A percentile compares a stretch with the other conserved stretches of the same genome.
Conservation (phyloP, 2,797 vertebrate species). For the Lycodopsis pacificus region DNA sequence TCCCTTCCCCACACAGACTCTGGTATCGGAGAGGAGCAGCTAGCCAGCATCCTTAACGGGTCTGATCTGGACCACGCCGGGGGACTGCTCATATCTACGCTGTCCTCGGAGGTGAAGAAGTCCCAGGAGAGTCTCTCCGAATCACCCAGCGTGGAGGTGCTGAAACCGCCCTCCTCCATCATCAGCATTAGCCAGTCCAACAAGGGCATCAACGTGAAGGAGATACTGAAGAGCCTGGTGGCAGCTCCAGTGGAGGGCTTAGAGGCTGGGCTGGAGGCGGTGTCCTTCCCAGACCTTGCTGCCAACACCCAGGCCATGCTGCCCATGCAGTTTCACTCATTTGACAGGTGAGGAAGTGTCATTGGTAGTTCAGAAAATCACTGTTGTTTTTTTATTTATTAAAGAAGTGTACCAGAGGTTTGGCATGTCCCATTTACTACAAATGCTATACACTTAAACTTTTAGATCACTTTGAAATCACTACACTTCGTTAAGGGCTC, state of each 20-base stretch:
- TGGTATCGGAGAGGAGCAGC: constrained; percentile 91
- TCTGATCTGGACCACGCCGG: constrained; percentile 84
- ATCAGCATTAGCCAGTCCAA: constrained; percentile 90
- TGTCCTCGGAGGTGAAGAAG: constrained; percentile 91
- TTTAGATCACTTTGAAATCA: neutral
- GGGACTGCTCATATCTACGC: constrained; percentile 86
- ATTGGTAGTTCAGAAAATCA: neutral
- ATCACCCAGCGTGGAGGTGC: constrained; percentile 80
- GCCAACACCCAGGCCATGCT: constrained; percentile 90
- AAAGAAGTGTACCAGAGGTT: neutral
- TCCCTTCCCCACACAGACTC: constrained; percentile 91
- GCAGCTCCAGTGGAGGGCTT: constrained; percentile 90
- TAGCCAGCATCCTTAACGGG: constrained; percentile 88
- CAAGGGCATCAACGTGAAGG: constrained; percentile 95
- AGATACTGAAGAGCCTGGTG: constrained; percentile 96
- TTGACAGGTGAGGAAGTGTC: constrained; percentile 90
- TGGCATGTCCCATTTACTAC: neutral
- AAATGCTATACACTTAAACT: neutral
- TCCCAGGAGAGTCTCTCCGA: constrained; percentile 90
- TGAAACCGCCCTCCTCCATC: constrained; percentile 88
- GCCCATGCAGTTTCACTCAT: constrained; percentile 97
- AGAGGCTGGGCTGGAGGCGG: constrained; percentile 89
- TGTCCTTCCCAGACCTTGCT: constrained; percentile 89
- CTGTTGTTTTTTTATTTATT: neutral
- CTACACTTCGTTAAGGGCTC: neutral